Evolutionary conservation across 92 coral and sea anemone species (phyloP), one percentile per base, ranked within the genome.

Genomic region (Palythoa heliodiscus): DNA sequence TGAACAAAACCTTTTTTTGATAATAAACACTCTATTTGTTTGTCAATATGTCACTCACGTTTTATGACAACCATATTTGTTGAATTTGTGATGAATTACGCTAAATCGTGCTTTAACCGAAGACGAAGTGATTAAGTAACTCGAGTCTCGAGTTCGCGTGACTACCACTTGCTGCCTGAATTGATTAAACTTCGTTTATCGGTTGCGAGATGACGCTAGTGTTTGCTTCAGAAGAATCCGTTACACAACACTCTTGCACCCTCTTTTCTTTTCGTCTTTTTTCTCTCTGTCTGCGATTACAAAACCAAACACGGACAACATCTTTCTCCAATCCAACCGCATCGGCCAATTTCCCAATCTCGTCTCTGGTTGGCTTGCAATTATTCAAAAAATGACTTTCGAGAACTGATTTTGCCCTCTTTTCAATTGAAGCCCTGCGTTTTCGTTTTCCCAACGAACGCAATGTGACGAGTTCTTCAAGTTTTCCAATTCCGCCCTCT

Each of bases 231-330:
- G 22, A 14, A 54, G 67, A 54, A 52, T 3, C 61, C 64, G 73
- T 69, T 25, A 37, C 5, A 69, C 48, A 69, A 25, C 76, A 19
- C 13, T 76, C 81, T 76, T 54, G 66, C 20, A 47, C 40, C 14
- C 2, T 29, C 58, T 63, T 64, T 80, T 39, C 84, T 80, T 63
- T 80, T 2, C 22, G 15, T 22, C 84, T 66, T 80, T 43, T 80
- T 70, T 80, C 84, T 40, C 66, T 66, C 73, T 80, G 84, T 22
- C 84, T 64, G 47, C 84, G 84, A 73, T 80, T 80, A 17, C 84
- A 80, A 23, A 80, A 80, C 84, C 84, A 80, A 1, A 80, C 84
- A 14, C 84, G 84, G 43, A 80, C 84, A 8, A 80, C 84, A 37
- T 80, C 57, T 66, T 80, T 20, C 11, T 80, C 84, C 60, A 80